These are phyloP conservation scores for Carcharodon carcharias DNA, from an alignment of 2,797 vertebrate genomes.

Conservation along the genomic window DNA sequence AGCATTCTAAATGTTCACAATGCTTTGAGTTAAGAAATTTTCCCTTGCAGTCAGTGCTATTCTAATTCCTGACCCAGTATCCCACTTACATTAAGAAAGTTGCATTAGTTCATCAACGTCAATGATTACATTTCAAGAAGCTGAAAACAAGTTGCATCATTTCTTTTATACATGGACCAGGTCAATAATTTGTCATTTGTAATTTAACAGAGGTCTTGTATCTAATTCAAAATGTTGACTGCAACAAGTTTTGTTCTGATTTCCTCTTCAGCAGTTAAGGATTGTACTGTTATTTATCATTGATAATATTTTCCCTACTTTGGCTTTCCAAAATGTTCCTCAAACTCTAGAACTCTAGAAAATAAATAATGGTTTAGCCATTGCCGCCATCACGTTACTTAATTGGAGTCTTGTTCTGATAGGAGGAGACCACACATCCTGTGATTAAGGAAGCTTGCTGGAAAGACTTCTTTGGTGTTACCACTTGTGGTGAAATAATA, in stretches of 20 bases:
- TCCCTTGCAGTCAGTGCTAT: neutral
- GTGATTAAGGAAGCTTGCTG: neutral
- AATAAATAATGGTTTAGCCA: neutral
- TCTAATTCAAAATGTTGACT: conserved; percentile 28
- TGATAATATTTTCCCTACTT: neutral
- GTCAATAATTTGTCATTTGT: neutral
- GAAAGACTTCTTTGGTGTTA: no score
- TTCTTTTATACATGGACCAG: neutral
- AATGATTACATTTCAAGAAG: neutral
- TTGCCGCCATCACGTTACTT: neutral
- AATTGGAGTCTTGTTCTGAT: neutral
- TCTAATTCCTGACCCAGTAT: neutral
- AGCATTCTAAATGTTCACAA: neutral
- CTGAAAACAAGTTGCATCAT: neutral
- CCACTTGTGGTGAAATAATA: no score
- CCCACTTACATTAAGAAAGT: neutral
- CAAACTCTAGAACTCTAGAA: neutral
- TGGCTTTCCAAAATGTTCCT: neutral
- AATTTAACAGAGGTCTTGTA: neutral
- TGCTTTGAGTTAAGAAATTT: neutral
- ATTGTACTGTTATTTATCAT: neutral
- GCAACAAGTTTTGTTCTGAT: neutral
- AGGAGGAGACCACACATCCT: neutral
- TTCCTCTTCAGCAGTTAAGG: neutral
- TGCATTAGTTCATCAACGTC: neutral